Evolutionary conservation across 2,888 invertebrate genomes (phyloP).

Genomic region (Ecliptopera silaceata): DNA sequence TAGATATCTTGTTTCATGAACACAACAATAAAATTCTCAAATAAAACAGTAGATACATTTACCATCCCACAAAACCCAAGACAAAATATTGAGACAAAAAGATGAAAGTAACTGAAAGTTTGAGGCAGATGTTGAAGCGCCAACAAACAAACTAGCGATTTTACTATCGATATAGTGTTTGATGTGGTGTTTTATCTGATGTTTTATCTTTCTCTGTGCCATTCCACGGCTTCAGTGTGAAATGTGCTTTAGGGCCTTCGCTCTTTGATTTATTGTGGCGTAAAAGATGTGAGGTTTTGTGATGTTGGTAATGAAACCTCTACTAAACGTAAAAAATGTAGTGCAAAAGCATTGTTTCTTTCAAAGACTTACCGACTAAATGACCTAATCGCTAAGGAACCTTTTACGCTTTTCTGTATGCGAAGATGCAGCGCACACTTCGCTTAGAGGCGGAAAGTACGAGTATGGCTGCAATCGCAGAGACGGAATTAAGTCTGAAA

Average conservation of each 20-base stretch:
- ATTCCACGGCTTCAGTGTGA: background rate
- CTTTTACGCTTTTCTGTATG: no score
- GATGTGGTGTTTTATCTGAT: slow-evolving; percentile 80
- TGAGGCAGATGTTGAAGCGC: slow-evolving; percentile 38
- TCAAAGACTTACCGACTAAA: background rate
- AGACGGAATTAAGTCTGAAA: no score
- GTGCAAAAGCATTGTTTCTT: no score
- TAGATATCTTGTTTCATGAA: background rate
- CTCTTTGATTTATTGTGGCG: background rate
- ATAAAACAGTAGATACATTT: slow-evolving; percentile 28
- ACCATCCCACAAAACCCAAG: slow-evolving; percentile 34
- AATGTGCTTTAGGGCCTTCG: background rate
- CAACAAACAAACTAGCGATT: slow-evolving; percentile 67
- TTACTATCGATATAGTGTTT: slow-evolving; percentile 67
- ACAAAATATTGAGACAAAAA: slow-evolving; percentile 42
- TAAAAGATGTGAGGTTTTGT: background rate
- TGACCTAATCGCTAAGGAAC: no score
- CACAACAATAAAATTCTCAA: background rate
- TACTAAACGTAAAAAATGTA: no score
- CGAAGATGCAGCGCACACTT: no score
- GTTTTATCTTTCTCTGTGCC: slow-evolving; percentile 70
- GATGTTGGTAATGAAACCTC: no score
- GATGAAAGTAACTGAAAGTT: slow-evolving; percentile 47
- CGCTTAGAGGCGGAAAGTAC: no score
- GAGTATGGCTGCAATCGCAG: no score